phyloP scores from a whole-genome alignment of 2,113 vertebrate species.

The Ivindomyrus marchei region DNA sequence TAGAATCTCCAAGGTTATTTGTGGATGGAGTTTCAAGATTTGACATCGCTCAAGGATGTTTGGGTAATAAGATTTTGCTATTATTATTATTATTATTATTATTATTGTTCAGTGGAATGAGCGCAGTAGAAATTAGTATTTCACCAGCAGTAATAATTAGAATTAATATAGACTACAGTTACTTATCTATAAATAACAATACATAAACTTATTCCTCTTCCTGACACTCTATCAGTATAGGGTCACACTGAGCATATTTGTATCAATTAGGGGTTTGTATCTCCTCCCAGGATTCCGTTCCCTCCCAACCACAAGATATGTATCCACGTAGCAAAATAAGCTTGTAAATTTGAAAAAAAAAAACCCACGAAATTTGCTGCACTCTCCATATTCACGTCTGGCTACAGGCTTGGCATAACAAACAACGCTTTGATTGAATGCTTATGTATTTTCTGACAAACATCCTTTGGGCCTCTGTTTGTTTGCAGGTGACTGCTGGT shows the following conservation, averaged over 20 bases:
- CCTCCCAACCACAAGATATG: no score
- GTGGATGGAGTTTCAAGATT: slow-evolving; percentile 52
- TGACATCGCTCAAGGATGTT: slow-evolving; percentile 51
- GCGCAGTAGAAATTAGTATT: background rate
- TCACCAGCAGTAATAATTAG: background rate
- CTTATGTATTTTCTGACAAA: background rate
- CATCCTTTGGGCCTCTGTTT: no score
- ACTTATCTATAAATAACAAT: background rate
- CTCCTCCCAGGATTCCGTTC: no score
- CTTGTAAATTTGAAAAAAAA: no score
- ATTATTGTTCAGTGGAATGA: background rate
- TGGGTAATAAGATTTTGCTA: slow-evolving; percentile 41
- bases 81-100: background rate
- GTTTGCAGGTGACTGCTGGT: no score
- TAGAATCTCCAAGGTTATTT: slow-evolving; percentile 37
- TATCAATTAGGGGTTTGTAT: background rate
- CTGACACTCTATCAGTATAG: background rate
- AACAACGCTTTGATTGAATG: background rate
- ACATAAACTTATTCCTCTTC: background rate
- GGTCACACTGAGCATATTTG: background rate
- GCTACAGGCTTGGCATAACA: background rate
- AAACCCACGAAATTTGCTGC: background rate
- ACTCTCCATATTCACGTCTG: background rate
- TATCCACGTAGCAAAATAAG: no score
- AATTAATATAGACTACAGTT: background rate